Evolutionary conservation across 2,888 invertebrate species (phyloP).

Genomic region (Siphlonurus alternatus): DNA sequence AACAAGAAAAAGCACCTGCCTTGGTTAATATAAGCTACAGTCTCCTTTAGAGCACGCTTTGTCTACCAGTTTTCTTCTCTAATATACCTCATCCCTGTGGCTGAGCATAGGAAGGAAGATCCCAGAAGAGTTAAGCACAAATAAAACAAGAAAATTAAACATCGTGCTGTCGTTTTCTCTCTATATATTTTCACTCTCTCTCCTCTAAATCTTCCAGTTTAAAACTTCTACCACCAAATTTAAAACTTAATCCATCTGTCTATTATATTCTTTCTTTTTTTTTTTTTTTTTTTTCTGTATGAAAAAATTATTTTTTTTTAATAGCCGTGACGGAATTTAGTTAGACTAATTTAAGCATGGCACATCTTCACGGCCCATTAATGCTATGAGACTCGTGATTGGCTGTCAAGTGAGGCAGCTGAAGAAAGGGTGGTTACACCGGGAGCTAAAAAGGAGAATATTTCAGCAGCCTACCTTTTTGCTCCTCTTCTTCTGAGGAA

Average conservation of each 20-base stretch:
- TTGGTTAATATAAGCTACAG: too few species aligned
- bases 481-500: too few species aligned
- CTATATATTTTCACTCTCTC: neutral
- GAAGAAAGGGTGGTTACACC: too few species aligned
- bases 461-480: too few species aligned
- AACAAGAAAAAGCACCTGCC: neutral
- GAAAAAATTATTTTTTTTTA: neutral
- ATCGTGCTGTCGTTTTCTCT: neutral
- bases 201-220: neutral
- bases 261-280: neutral
- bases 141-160: neutral
- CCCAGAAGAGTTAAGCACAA: too few species aligned
- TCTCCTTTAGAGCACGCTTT: neutral
- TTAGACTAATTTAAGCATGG: neutral
- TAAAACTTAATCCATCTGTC: neutral
- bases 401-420: neutral
- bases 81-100: too few species aligned
- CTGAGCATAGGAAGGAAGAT: too few species aligned
- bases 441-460: too few species aligned
- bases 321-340: neutral
- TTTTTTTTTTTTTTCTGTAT: neutral
- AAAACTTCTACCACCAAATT: neutral
- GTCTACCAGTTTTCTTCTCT: too few species aligned
- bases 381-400: neutral
- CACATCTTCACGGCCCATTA: neutral